These are phyloP conservation scores for Melanerpes formicivorus DNA, from an alignment of 2,113 vertebrate species.

Conservation along the genomic window DNA sequence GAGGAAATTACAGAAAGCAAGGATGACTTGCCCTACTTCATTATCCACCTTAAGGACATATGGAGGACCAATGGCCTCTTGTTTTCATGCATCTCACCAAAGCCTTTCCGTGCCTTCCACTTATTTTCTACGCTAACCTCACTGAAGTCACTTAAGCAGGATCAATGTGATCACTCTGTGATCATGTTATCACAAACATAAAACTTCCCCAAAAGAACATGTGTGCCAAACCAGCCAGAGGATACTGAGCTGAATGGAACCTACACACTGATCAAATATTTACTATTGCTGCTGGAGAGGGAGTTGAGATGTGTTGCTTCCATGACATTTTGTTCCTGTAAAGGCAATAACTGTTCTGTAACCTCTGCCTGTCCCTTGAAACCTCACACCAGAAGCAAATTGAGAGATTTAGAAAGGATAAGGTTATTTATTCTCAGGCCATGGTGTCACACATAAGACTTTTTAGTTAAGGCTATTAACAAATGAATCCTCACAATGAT, in stretches of 20 bases:
- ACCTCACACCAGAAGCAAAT: not conserved
- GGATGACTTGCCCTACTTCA: not conserved
- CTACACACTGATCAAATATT: slow-evolving; percentile 29
- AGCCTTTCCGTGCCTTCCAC: not conserved
- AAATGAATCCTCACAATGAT: not conserved
- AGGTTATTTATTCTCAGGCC: not conserved
- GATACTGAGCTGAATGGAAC: slow-evolving; percentile 44
- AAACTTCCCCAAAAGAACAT: slow-evolving; percentile 4
- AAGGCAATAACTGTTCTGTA: slow-evolving; percentile 28
- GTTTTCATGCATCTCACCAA: not conserved
- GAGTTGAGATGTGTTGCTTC: slow-evolving; percentile 10
- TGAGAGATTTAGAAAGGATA: not conserved
- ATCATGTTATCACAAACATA: not conserved
- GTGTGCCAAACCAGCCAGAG: not conserved
- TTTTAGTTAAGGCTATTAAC: not conserved
- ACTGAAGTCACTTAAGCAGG: not conserved
- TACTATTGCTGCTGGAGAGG: slow-evolving; percentile 1
- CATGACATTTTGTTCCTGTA: slow-evolving; percentile 59
- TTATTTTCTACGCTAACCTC: not conserved
- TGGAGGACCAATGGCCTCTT: not conserved
- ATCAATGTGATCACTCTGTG: not conserved
- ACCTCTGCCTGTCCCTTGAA: slow-evolving; percentile 30
- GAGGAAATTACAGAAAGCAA: not conserved
- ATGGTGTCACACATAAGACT: not conserved
- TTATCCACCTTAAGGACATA: not conserved